Percentiles rank a stretch among this genome's conserved stretches.
Evolutionary conservation across 2,113 vertebrate species (phyloP).

Genomic region (Alexandromys fortis): DNA sequence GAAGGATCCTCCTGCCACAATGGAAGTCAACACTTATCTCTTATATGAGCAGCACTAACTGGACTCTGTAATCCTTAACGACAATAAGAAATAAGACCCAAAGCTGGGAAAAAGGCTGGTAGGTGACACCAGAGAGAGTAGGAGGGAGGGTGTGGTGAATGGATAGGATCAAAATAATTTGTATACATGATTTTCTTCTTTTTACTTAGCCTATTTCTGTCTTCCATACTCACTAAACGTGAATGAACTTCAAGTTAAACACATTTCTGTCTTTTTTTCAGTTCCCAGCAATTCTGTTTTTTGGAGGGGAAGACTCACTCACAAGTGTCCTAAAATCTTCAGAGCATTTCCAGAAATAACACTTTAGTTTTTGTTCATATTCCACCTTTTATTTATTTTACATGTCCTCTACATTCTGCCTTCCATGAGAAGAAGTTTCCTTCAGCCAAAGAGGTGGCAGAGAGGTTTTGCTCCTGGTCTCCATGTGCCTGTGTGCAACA

Average conservation of each 20-base stretch:
- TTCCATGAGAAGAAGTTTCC: neutral
- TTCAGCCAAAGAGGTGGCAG: neutral
- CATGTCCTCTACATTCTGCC: neutral
- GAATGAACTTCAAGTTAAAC: neutral
- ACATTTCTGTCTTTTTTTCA: neutral
- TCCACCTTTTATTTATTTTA: neutral
- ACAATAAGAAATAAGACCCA: neutral
- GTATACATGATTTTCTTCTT: neutral
- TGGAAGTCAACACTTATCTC: too few species aligned
- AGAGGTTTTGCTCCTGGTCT: neutral
- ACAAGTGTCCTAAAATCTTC: neutral
- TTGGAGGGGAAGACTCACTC: neutral
- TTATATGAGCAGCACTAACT: neutral
- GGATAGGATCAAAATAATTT: neutral
- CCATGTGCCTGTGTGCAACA: too few species aligned
- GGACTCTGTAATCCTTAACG: neutral
- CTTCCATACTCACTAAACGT: neutral
- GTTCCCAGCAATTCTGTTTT: neutral
- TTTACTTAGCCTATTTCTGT: neutral
- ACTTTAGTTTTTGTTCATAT: neutral
- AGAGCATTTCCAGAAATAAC: slow-evolving; percentile 12
- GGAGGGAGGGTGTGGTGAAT: neutral
- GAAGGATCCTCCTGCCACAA: neutral
- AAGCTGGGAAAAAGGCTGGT: neutral
- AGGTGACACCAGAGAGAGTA: neutral